Evolutionary conservation across 2,113 vertebrate genomes (phyloP).

Genomic region (Columbina picui): DNA sequence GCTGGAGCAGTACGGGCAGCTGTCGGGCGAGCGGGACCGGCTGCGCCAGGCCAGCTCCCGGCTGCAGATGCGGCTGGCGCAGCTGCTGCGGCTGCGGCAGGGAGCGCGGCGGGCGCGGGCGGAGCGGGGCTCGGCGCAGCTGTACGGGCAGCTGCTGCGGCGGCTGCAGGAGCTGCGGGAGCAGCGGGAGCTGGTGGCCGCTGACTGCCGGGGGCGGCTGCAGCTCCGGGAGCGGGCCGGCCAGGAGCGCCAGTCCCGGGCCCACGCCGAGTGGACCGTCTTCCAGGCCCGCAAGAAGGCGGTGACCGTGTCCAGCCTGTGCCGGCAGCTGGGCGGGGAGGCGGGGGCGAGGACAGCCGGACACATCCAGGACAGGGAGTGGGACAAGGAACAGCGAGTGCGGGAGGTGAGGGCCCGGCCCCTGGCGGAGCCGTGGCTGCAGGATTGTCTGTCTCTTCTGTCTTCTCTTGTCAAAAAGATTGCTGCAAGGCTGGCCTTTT

Average conservation of each 20-base stretch:
- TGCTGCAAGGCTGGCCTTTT: rapidly evolving
- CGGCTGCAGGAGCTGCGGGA: slow-evolving; percentile 67
- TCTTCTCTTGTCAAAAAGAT: rapidly evolving
- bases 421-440: rapidly evolving
- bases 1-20: slow-evolving; percentile 37
- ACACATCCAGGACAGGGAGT: slow-evolving; percentile 67
- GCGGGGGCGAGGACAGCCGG: slow-evolving; percentile 62
- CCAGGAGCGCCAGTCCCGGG: slow-evolving; percentile 61
- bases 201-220: slow-evolving; percentile 44
- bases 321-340: slow-evolving; percentile 37
- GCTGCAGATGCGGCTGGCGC: slow-evolving; percentile 76
- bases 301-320: slow-evolving; percentile 55
- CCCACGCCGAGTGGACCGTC: slow-evolving; percentile 70
- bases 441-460: rapidly evolving
- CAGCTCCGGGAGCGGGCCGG: slow-evolving; percentile 39
- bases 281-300: slow-evolving; percentile 73
- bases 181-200: background rate
- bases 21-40: slow-evolving; percentile 60
- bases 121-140: slow-evolving; percentile 66
- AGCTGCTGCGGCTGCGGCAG: slow-evolving; percentile 67
- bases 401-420: background rate
- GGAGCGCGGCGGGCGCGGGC: background rate
- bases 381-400: slow-evolving; percentile 69
- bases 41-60: slow-evolving; percentile 51
- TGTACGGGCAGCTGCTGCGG: slow-evolving; percentile 58